Conservation (phyloP, 2,797 vertebrate species). For the Anableps anableps region DNA sequence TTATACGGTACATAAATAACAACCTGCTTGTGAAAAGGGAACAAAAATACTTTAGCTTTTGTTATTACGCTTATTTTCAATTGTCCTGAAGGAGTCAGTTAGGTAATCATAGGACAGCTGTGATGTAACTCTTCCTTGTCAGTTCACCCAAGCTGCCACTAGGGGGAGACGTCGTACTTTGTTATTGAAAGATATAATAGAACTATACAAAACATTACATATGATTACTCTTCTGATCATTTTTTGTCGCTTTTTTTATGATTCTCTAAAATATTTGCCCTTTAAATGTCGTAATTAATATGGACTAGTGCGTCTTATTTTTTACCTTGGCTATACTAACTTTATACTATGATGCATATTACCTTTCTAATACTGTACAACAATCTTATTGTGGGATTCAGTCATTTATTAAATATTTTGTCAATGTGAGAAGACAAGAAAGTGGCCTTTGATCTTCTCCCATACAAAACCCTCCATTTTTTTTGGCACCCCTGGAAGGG, state of each 20-base stretch:
- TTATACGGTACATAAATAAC: neutral
- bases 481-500: neutral
- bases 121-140: slow-evolving; percentile 65
- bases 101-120: slow-evolving; percentile 48
- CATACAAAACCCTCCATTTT: neutral
- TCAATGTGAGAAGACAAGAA: neutral
- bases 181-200: neutral
- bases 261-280: neutral
- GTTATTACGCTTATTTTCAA: neutral
- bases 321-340: neutral
- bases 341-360: neutral
- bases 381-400: neutral
- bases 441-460: neutral
- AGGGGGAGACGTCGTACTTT: slow-evolving; percentile 44
- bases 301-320: neutral
- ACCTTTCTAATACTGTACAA: neutral
- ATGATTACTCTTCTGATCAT: neutral
- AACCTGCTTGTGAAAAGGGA: neutral
- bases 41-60: neutral
- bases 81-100: slow-evolving; percentile 54
- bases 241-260: neutral
- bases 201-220: neutral
- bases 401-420: neutral
- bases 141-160: slow-evolving; percentile 33
- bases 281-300: neutral